Base-by-base conservation (phyloP, 2,888 invertebrate species). In the Ormyrus pomaceus region DNA sequence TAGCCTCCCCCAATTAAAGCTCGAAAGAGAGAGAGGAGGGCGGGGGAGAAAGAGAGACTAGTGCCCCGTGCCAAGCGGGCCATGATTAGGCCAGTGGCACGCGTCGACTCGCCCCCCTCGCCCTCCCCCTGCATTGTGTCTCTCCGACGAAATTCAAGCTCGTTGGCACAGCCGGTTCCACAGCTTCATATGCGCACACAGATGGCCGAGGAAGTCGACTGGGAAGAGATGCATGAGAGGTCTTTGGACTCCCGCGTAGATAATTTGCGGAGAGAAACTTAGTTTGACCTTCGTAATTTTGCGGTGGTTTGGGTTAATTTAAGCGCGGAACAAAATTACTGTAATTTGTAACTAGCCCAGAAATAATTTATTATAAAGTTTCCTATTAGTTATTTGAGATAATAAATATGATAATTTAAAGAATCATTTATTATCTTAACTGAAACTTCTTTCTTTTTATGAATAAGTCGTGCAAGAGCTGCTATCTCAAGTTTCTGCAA, bases 11-110 rank as follows among this genome's bases (percentile, higher is more conserved):
- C 68, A 66, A 66, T 76, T 72, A 80, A 66, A 71, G 61, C 59
- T 75, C 19, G 34, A 55, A 62, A 13, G 11, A 10, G 5, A 13
- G 19, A 50, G 50, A 34, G 11, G 51, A 59, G 59, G 46, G 13
- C n/a, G 58, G 19, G 69, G 19, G 59, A 50, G 45, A 9, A 34
- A 19, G 59, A 50, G 45, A 9, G 34, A 19, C 51, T 48, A 8
- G 56, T 11, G 10, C n/a, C 19, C 58, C 9, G 34, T 50, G 9
- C 50, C 55, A 64, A 11, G 45, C 50, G 19, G 64, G 51, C 50
- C 61, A 62, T 55, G 71, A 80, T 80, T 76, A 80, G 72, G 72
- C 76, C 65, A 76, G 72, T 68, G 76, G 76, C 80, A 80, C 80
- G 80, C 71, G 80, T 45, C 77, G 55, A 34, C 51, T 56, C 50